Evolutionary conservation across 2,888 invertebrate species (phyloP), one percentile per base, ranked within the genome.

Genomic region (Falcaria lacertinaria): DNA sequence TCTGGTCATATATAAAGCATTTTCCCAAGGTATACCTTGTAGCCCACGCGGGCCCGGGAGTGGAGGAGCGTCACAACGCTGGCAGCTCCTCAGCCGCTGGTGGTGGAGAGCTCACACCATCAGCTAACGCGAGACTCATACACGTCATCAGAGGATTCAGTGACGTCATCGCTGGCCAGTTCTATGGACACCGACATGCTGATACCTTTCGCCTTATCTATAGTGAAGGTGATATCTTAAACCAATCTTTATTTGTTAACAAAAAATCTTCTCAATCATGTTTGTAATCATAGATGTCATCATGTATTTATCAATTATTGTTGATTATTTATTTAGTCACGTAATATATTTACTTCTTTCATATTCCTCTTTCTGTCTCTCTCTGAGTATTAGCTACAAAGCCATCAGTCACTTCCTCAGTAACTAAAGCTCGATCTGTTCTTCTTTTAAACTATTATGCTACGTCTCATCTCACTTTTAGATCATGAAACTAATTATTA

Each of bases 141-240:
- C 92, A 94, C 60, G 81, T 96, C 52, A 93, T 97, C 34, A 90
- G 94, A 48, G 92, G 93, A 41, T 95, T 94, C 82, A 92, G 95
- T 52, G 93, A 94, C 71, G 94, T 96, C 64, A 97, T 97, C 62
- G 94, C 94, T 50, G 96, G 96, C 8, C 97, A 97, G 86, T 96
- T 97, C 88, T 97, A 97, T 71, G 97, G 97, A 0, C 97, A 97
- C 76, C 92, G 96, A 61, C 97, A 97, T 79, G 95, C 96, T 35
- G 97, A 97, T 76, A 96, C 96, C 0, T 97, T 97, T 82, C 91
- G 97, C 60, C 91, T 96, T 60, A 92, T 97, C 70, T 96, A 96
- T 87, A 94, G 93, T 77, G 86, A 86, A 68, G 87, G 87, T 82
- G 92, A 92, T 93, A 82, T 55, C 3, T 11, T 28, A 3, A 11